Conservation (phyloP, 2,888 invertebrate genomes). For the Agrotis exclamationis region DNA sequence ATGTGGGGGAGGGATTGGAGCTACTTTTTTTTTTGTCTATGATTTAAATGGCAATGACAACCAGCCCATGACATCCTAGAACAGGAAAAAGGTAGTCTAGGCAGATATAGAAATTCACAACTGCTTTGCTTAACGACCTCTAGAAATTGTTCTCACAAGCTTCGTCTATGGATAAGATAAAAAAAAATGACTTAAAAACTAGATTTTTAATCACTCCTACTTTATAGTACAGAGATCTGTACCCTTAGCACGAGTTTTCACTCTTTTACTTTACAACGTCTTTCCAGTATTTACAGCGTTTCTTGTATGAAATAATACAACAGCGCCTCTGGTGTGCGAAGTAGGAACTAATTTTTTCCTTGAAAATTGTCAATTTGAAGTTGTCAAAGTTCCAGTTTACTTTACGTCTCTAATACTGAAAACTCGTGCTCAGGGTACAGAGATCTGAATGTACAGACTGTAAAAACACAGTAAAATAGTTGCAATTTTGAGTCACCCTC, state of each 20-base stretch:
- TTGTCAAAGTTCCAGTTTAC: no score
- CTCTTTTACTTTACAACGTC: no score
- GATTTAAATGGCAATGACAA: constrained; percentile 34
- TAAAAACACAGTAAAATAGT: neutral
- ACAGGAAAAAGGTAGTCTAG: constrained; percentile 22
- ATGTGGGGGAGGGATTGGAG: constrained; percentile 48
- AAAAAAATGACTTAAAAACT: constrained; percentile 1
- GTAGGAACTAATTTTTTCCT: no score
- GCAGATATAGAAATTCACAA: constrained; percentile 23
- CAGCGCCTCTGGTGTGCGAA: no score
- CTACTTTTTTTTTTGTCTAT: constrained; percentile 22
- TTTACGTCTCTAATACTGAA: no score
- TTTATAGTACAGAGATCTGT: no score
- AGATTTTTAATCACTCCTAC: neutral
- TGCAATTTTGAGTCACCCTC: neutral
- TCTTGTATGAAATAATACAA: no score
- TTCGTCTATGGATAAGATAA: neutral
- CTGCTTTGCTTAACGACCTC: neutral
- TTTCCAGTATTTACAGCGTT: no score
- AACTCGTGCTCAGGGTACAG: no score
- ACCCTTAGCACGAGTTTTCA: no score
- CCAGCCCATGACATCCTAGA: constrained; percentile 13
- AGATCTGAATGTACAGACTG: no score
- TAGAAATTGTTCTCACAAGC: neutral
- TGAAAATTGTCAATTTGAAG: no score